Evolutionary conservation across 2,888 invertebrate genomes (phyloP), one percentile per base, ranked within the genome.

Genomic region (Pandemis corylana): DNA sequence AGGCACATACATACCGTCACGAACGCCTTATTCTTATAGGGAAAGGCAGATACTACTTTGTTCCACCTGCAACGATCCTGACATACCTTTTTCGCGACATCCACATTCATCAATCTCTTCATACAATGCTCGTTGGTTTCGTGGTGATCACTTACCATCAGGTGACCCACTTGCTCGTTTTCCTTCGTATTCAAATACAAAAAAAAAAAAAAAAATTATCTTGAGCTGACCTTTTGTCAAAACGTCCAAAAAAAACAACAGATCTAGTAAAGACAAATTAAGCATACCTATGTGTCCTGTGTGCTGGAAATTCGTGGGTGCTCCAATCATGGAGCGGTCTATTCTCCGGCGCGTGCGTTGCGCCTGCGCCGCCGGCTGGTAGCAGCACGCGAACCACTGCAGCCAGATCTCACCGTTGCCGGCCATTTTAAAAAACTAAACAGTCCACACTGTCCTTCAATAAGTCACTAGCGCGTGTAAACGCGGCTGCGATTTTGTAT

Each of bases 281-380:
- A 42, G 77, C 89, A 86, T 80, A 95, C 95, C 95, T 90, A 95
- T 94, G 82, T 95, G 95, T 83, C 97, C 98, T 61, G 99, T 99
- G 91, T 99, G 99, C 86, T 97, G 97, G 90, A 99, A 99, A 95
- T 99, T 98, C 81, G 98, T 99, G 13, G 99, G 99, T 80, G 96
- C 96, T 51, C 99, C 98, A 86, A 99, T 99, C 99, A 99, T 99
- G 77, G 98, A 98, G 78, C 98, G 96, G 94, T 97, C 97, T 95
- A 97, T 97, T 92, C 97, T 96, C 91, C 97, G 95, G 85, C 97
- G 95, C 80, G 95, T 95, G 81, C 96, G 95, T 87, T 96, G 96
- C 81, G 96, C 95, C 81, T 96, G 97, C 82, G 96, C 97, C 73
- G 97, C 96, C 80, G 97, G 97, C 86, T 98, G 97, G 86, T 97